Conservation (phyloP, 2,888 invertebrate genomes). For the Latheticus oryzae region DNA sequence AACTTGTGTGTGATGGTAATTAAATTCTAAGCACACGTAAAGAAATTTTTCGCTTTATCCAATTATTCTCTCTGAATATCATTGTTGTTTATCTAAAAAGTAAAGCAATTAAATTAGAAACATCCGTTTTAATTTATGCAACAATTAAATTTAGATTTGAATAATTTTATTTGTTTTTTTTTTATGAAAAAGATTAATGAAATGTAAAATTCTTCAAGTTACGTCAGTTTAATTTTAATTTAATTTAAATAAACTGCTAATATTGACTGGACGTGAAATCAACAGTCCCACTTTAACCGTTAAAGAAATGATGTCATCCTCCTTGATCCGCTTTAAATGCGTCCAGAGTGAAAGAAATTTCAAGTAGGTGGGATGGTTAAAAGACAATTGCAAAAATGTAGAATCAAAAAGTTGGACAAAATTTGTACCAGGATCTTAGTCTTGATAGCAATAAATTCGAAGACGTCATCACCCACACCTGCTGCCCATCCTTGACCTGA, state of each 20-base stretch:
- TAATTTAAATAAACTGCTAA: slow-evolving; percentile 8
- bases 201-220: too few relatives aligned
- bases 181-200: too few relatives aligned
- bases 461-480: too few relatives aligned
- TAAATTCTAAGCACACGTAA: slow-evolving; percentile 11
- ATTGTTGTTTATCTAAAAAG: slow-evolving; percentile 16
- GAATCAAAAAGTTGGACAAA: too few relatives aligned
- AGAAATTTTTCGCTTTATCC: too few relatives aligned
- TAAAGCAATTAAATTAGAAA: slow-evolving; percentile 9
- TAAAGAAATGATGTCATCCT: slow-evolving; percentile 10
- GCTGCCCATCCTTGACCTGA: slow-evolving; percentile 15
- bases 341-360: slow-evolving; percentile 7
- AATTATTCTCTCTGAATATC: too few relatives aligned
- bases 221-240: too few relatives aligned
- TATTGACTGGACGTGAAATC: slow-evolving; percentile 3
- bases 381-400: too few relatives aligned
- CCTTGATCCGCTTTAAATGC: slow-evolving; percentile 16
- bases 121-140: slow-evolving; percentile 19
- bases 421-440: too few relatives aligned
- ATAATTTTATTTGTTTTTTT: slow-evolving; percentile 2
- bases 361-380: too few relatives aligned
- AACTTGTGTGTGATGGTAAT: slow-evolving; percentile 9
- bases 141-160: slow-evolving; percentile 20
- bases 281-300: slow-evolving; percentile 5
- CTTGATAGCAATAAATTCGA: too few relatives aligned